Conservation (phyloP, 2,113 vertebrate species). For the Siniperca knerii region DNA sequence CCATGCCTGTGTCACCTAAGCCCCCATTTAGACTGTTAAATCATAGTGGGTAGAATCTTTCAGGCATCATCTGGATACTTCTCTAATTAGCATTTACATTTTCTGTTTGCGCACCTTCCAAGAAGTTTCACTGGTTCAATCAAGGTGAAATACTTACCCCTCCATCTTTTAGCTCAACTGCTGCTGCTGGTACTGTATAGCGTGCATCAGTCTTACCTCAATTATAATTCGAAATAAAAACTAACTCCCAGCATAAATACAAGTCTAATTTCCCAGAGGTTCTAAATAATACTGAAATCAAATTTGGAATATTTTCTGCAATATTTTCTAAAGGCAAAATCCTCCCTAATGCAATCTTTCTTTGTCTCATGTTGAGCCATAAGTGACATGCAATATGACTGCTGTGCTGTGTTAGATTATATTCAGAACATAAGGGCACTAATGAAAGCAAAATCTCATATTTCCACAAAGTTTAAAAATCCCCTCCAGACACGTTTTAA, state of each 20-base stretch:
- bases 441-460: neutral
- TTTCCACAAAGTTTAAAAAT: neutral
- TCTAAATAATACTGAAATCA: slow-evolving; percentile 47
- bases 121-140: slow-evolving; percentile 30
- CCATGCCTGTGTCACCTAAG: slow-evolving; percentile 30
- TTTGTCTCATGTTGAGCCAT: slow-evolving; percentile 1
- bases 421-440: neutral
- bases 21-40: slow-evolving; percentile 48
- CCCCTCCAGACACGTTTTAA: neutral
- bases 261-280: slow-evolving; percentile 59
- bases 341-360: slow-evolving; percentile 21
- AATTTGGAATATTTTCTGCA: slow-evolving; percentile 24
- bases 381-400: slow-evolving; percentile 9
- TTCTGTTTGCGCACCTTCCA: slow-evolving; percentile 27
- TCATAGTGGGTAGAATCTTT: neutral
- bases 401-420: neutral
- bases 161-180: slow-evolving; percentile 15
- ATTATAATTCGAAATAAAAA: slow-evolving; percentile 63
- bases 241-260: slow-evolving; percentile 45
- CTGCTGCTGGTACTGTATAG: slow-evolving; percentile 20
- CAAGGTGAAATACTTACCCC: slow-evolving; percentile 11
- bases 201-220: slow-evolving; percentile 19
- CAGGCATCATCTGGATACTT: slow-evolving; percentile 12
- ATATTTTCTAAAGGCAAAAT: slow-evolving; percentile 31
- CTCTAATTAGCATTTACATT: slow-evolving; percentile 56